phyloP scores from a whole-genome alignment of 2,888 invertebrate species.

The Drosophila ustulata region DNA sequence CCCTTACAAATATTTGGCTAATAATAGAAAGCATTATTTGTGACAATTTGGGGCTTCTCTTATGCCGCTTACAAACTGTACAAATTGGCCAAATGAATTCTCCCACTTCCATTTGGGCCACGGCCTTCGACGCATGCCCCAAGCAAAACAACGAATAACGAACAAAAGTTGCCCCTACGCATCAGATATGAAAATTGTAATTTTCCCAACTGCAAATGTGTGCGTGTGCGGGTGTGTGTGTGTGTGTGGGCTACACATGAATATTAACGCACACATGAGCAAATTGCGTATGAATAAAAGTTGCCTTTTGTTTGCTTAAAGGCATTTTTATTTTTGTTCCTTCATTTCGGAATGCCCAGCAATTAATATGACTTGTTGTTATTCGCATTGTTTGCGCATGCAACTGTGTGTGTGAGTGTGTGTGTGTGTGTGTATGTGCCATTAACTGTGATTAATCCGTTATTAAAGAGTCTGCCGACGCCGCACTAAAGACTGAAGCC shows the following conservation, averaged over 20 bases:
- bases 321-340: conserved; percentile 19
- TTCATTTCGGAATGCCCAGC: conserved; percentile 26
- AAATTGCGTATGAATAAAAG: conserved; percentile 62
- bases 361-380: conserved; percentile 51
- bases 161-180: conserved; percentile 35
- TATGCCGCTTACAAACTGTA: conserved; percentile 14
- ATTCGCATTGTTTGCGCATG: conserved; percentile 15
- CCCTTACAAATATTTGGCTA: neutral
- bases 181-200: conserved; percentile 71
- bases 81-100: conserved; percentile 37
- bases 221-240: conserved; percentile 14
- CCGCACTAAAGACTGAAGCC: conserved; percentile 24
- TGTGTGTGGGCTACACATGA: conserved; percentile 39
- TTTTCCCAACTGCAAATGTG: conserved; percentile 53
- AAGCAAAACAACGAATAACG: conserved; percentile 46
- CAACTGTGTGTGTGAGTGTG: neutral
- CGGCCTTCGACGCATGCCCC: conserved; percentile 37
- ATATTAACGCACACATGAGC: conserved; percentile 54
- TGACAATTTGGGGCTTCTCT: conserved; percentile 18
- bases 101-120: conserved; percentile 24
- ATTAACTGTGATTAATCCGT: conserved; percentile 75
- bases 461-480: conserved; percentile 55
- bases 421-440: conserved; percentile 34
- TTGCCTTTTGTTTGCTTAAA: conserved; percentile 47
- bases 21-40: conserved; percentile 16